Evolutionary conservation across 2,888 invertebrate genomes (phyloP).

Genomic region (Sericinus montela): DNA sequence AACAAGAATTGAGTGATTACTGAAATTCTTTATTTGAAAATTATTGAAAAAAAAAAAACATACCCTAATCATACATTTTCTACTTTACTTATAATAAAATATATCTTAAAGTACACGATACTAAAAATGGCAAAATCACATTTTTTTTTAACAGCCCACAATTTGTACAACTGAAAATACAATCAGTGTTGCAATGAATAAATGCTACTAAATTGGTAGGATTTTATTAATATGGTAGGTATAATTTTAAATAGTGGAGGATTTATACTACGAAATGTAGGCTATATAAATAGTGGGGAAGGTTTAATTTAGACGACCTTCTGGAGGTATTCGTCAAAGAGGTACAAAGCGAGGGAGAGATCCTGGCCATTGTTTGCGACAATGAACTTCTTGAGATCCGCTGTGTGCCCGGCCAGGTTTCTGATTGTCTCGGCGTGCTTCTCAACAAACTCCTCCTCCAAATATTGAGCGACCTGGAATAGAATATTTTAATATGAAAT

Average conservation of each 20-base stretch:
- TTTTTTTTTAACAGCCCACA: slow-evolving; percentile 36
- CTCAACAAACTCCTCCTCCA: slow-evolving; percentile 88
- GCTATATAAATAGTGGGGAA: slow-evolving; percentile 3
- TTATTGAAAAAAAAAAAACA: slow-evolving; percentile 35
- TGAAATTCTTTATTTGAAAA: slow-evolving; percentile 37
- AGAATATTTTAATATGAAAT: not conserved
- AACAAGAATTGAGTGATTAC: slow-evolving; percentile 19
- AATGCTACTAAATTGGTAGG: slow-evolving; percentile 33
- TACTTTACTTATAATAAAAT: slow-evolving; percentile 23
- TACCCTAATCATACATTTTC: slow-evolving; percentile 19
- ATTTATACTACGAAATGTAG: slow-evolving; percentile 1
- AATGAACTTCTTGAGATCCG: slow-evolving; percentile 84
- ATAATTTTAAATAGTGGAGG: slow-evolving; percentile 27
- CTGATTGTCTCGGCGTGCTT: slow-evolving; percentile 84
- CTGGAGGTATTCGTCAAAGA: slow-evolving; percentile 86
- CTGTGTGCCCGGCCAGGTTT: slow-evolving; percentile 84
- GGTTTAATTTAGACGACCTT: slow-evolving; percentile 46
- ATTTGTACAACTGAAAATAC: slow-evolving; percentile 11
- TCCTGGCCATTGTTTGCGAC: slow-evolving; percentile 71
- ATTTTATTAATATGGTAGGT: slow-evolving; percentile 13
- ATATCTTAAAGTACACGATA: slow-evolving; percentile 15
- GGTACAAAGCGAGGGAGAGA: slow-evolving; percentile 82
- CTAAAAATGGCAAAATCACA: slow-evolving; percentile 10
- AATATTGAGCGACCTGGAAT: slow-evolving; percentile 81
- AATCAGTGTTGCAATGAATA: slow-evolving; percentile 25